A percentile compares a stretch with the other conserved stretches of the same genome.
phyloP scores from a whole-genome alignment of 2,888 invertebrate genomes.

The Drepanosiphum platanoidis region DNA sequence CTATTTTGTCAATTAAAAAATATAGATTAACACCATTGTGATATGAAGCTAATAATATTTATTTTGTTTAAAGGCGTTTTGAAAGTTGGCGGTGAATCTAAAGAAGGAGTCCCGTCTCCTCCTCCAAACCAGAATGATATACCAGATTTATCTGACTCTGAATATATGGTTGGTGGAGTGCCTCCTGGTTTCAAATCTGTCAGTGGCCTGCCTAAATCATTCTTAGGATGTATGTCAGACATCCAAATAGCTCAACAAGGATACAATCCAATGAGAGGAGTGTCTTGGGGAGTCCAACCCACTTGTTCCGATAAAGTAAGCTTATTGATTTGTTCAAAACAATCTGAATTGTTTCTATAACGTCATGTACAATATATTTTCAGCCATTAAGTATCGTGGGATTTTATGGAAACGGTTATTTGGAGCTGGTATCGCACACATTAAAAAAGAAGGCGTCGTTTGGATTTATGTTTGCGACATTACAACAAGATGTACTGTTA shows the following conservation, averaged over 20 bases:
- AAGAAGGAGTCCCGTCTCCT: conserved; percentile 73
- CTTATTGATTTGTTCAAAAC: background rate
- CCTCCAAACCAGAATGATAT: conserved; percentile 70
- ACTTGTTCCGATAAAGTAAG: conserved; percentile 77
- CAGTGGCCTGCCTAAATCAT: conserved; percentile 67
- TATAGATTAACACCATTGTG: background rate
- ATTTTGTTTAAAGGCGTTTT: conserved; percentile 70
- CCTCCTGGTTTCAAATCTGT: conserved; percentile 77
- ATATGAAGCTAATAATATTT: conserved; percentile 10
- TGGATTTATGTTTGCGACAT: conserved; percentile 81
- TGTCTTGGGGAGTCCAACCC: conserved; percentile 78
- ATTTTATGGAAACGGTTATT: conserved; percentile 81
- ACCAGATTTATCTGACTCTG: conserved; percentile 76
- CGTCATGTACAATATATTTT: conserved; percentile 59
- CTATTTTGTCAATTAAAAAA: too few species aligned
- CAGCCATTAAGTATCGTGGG: conserved; percentile 77
- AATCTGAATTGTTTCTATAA: background rate
- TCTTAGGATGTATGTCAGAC: conserved; percentile 86
- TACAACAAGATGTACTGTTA: conserved; percentile 75
- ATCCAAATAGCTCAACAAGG: conserved; percentile 78
- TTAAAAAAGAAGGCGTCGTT: conserved; percentile 77
- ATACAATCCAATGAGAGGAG: conserved; percentile 78
- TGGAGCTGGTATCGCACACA: conserved; percentile 78
- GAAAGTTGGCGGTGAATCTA: conserved; percentile 76
- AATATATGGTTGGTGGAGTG: conserved; percentile 86